These are phyloP conservation scores for Oostethus manadensis DNA, from an alignment of 2,113 vertebrate species.

Conservation along the genomic window DNA sequence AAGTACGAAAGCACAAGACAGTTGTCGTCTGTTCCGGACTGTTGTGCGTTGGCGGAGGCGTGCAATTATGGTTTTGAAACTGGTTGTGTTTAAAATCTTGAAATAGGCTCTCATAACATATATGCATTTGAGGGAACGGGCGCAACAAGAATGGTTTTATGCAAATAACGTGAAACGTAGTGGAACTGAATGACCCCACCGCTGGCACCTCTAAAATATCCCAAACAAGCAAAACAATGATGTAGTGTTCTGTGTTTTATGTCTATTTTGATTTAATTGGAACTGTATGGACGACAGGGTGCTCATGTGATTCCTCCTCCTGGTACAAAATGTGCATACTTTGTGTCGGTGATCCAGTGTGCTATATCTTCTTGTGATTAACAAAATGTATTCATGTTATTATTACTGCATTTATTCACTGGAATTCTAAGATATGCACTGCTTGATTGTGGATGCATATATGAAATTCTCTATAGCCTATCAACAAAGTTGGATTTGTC, in stretches of 20 bases:
- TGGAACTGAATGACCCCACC: slow-evolving; percentile 20
- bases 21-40: slow-evolving; percentile 16
- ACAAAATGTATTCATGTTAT: slow-evolving; percentile 61
- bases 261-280: slow-evolving; percentile 53
- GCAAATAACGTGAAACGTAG: slow-evolving; percentile 37
- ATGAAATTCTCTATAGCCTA: slow-evolving; percentile 55
- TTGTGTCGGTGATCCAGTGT: slow-evolving; percentile 59
- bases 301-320: slow-evolving; percentile 56
- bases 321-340: slow-evolving; percentile 60
- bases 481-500: slow-evolving; percentile 52
- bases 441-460: slow-evolving; percentile 70
- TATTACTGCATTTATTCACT: slow-evolving; percentile 63
- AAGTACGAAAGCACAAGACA: slow-evolving; percentile 36
- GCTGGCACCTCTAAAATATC: slow-evolving; percentile 20
- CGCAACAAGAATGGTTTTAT: slow-evolving; percentile 52
- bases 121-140: slow-evolving; percentile 49
- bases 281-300: slow-evolving; percentile 58
- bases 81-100: slow-evolving; percentile 17
- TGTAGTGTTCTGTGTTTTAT: slow-evolving; percentile 37
- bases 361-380: slow-evolving; percentile 64
- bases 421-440: slow-evolving; percentile 62
- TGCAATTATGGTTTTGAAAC: slow-evolving; percentile 18
- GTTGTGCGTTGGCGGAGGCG: slow-evolving; percentile 19
- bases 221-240: slow-evolving; percentile 51
- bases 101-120: slow-evolving; percentile 28